A percentile compares a stretch with the other conserved stretches of the same genome.
These are phyloP conservation scores for Stenichneumon culpator DNA, from an alignment of 2,888 invertebrate species.

Conservation along the genomic window DNA sequence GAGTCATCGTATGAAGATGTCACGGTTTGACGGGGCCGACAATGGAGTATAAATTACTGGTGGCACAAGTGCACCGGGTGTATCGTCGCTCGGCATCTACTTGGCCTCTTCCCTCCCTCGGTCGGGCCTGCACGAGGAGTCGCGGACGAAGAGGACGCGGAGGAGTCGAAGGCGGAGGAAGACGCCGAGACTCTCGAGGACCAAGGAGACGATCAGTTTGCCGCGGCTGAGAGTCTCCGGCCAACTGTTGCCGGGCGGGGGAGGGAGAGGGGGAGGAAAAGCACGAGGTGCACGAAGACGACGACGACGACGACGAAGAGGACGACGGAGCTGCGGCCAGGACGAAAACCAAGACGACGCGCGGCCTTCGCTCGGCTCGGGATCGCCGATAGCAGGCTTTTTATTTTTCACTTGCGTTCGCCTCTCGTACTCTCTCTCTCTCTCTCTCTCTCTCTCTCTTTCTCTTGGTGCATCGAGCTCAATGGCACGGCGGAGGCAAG, in stretches of 20 bases:
- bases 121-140: conserved; percentile 21
- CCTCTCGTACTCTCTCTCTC: neutral
- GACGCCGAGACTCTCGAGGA: conserved; percentile 21
- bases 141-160: conserved; percentile 19
- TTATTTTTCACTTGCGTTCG: conserved; percentile 45
- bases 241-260: neutral
- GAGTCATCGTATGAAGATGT: conserved; percentile 78
- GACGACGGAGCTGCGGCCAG: conserved; percentile 57
- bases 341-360: conserved; percentile 62
- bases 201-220: conserved; percentile 46
- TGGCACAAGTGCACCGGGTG: conserved; percentile 71
- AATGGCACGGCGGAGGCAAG: conserved; percentile 12
- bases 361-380: conserved; percentile 66
- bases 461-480: conserved; percentile 8
- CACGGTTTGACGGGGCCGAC: conserved; percentile 78
- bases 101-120: conserved; percentile 3
- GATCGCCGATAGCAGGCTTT: conserved; percentile 72
- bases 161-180: conserved; percentile 41
- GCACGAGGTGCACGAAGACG: conserved; percentile 64
- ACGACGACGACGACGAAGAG: conserved; percentile 55
- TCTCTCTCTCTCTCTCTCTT: neutral
- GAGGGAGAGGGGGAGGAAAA: conserved; percentile 31
- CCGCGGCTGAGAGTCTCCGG: conserved; percentile 15
- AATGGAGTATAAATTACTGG: conserved; percentile 81
- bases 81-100: conserved; percentile 61